phyloP scores from a whole-genome alignment of 1,140 invertebrate genomes.

The Bombus breviceps region DNA sequence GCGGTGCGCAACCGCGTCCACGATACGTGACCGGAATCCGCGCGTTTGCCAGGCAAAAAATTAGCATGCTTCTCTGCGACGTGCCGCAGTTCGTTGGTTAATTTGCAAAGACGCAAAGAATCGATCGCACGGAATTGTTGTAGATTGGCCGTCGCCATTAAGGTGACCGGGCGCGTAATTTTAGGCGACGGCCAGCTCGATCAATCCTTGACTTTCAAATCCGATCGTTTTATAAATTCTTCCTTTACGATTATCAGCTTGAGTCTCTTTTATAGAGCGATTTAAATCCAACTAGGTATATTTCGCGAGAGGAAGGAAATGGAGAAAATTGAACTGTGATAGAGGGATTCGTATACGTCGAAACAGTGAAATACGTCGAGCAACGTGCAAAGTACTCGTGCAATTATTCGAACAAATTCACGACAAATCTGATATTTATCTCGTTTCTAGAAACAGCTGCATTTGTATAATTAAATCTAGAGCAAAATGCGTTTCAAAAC shows the following conservation, averaged over 20 bases:
- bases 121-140: slow-evolving; percentile 50
- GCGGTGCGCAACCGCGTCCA: slow-evolving; percentile 52
- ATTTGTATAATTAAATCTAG: background rate
- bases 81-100: slow-evolving; percentile 51
- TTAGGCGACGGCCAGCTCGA: background rate
- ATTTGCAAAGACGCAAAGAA: slow-evolving; percentile 60
- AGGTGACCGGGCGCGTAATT: background rate
- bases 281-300: background rate
- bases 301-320: too few relatives aligned
- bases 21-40: slow-evolving; percentile 62
- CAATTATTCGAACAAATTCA: too few relatives aligned
- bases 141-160: slow-evolving; percentile 2
- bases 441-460: background rate
- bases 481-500: too few relatives aligned
- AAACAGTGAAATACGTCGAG: too few relatives aligned
- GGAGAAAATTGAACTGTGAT: too few relatives aligned
- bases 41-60: slow-evolving; percentile 48
- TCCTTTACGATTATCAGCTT: too few relatives aligned
- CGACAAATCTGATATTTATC: too few relatives aligned
- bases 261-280: background rate
- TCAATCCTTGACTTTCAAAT: background rate
- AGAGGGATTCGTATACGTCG: too few relatives aligned
- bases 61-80: slow-evolving; percentile 60
- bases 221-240: background rate
- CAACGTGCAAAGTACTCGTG: too few relatives aligned